These are phyloP conservation scores for Auanema sp. DNA, from an alignment of 2,888 invertebrate genomes.

Conservation along the genomic window DNA sequence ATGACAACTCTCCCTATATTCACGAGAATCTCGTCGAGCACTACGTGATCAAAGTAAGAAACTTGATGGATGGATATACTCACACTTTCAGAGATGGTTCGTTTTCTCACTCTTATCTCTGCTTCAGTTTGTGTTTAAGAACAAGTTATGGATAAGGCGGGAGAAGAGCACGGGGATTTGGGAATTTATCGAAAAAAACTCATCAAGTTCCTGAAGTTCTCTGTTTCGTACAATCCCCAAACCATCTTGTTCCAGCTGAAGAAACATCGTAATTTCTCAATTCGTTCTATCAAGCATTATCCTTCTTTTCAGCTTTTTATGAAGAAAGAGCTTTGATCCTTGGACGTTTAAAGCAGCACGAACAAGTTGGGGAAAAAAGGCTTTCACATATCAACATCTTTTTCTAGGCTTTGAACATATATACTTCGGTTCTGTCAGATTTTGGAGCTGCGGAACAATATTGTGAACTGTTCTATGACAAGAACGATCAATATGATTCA, in stretches of 20 bases:
- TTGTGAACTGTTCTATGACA: slow-evolving; percentile 68
- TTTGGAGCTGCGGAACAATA: slow-evolving; percentile 81
- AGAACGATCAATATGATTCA: slow-evolving; percentile 46
- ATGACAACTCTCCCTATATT: slow-evolving; percentile 80
- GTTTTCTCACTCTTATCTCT: slow-evolving; percentile 4
- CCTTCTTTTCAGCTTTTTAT: slow-evolving; percentile 71
- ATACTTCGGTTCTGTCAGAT: slow-evolving; percentile 83
- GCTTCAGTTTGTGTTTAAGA: slow-evolving; percentile 54
- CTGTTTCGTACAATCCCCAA: slow-evolving; percentile 51
- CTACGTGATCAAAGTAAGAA: slow-evolving; percentile 77
- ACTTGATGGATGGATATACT: slow-evolving; percentile 65
- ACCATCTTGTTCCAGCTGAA: slow-evolving; percentile 49
- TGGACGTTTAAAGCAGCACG: slow-evolving; percentile 85
- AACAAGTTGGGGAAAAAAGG: slow-evolving; percentile 70
- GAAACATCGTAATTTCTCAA: slow-evolving; percentile 32
- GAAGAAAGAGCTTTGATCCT: slow-evolving; percentile 93
- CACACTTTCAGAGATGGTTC: slow-evolving; percentile 63
- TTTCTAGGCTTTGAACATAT: slow-evolving; percentile 78
- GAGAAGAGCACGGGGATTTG: slow-evolving; percentile 68
- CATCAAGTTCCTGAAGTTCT: slow-evolving; percentile 48
- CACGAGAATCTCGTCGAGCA: slow-evolving; percentile 88
- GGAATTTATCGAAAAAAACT: slow-evolving; percentile 73
- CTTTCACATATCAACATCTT: not conserved
- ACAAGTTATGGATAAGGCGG: slow-evolving; percentile 64
- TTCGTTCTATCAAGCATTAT: not conserved